phyloP scores from a whole-genome alignment of 2,888 invertebrate genomes.

The Amphipoea oculea region DNA sequence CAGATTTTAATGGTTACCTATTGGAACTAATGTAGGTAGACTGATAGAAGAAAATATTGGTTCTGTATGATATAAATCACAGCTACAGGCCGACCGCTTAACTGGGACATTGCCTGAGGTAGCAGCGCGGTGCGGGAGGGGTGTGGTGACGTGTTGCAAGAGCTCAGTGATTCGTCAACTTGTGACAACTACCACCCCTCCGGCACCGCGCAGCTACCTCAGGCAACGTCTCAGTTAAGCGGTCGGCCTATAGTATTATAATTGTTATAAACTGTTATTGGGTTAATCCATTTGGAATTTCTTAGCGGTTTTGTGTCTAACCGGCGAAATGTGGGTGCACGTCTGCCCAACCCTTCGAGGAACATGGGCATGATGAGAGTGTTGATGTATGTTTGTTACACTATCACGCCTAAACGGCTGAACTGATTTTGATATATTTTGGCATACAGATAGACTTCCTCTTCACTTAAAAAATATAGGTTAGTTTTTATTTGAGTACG shows the following conservation, averaged over 20 bases:
- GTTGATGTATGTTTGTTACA: background rate
- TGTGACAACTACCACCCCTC: too few species aligned
- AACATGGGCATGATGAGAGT: background rate
- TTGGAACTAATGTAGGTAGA: conserved; percentile 22
- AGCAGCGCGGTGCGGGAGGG: too few species aligned
- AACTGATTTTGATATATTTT: background rate
- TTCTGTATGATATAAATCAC: background rate
- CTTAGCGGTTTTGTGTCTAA: background rate
- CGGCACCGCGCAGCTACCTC: too few species aligned
- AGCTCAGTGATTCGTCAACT: too few species aligned
- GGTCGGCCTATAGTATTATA: background rate
- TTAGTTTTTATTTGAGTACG: background rate
- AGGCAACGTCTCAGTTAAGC: too few species aligned
- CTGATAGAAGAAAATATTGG: background rate
- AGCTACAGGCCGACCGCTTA: too few species aligned
- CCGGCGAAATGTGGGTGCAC: too few species aligned
- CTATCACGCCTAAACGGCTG: background rate
- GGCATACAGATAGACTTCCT: background rate
- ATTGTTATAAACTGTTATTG: background rate
- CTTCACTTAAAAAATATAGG: background rate
- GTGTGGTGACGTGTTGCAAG: too few species aligned
- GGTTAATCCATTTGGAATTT: background rate
- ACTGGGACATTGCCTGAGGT: too few species aligned
- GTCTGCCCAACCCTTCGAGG: too few species aligned
- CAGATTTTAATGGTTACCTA: conserved; percentile 21